Percentiles rank a stretch among this genome's conserved stretches.
phyloP scores from a whole-genome alignment of 2,888 invertebrate genomes.

The Tipula lateralis region DNA sequence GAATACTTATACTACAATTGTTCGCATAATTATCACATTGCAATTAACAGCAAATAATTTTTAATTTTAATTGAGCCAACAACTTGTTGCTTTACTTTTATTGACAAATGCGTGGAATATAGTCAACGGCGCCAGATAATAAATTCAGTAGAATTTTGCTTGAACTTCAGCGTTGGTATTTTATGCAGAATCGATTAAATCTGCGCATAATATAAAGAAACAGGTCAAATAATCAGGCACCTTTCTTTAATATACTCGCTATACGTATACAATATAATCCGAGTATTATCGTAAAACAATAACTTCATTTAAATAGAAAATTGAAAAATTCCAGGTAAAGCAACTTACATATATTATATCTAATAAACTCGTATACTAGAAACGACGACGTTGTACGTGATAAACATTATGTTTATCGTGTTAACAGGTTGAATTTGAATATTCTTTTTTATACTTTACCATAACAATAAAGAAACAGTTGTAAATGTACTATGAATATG shows the following conservation, averaged over 20 bases:
- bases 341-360: neutral
- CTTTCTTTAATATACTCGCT: neutral
- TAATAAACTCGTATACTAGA: neutral
- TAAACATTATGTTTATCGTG: constrained; percentile 19
- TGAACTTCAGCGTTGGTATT: neutral
- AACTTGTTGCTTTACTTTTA: neutral
- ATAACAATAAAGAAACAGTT: neutral
- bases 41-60: neutral
- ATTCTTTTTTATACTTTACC: neutral
- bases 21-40: neutral
- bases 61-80: constrained; percentile 43
- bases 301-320: constrained; percentile 11
- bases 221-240: neutral
- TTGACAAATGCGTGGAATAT: neutral
- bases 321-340: neutral
- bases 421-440: constrained; percentile 12
- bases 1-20: neutral
- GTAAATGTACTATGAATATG: neutral
- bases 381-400: neutral
- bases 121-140: neutral
- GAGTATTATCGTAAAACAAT: neutral
- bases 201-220: neutral
- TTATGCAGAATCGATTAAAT: constrained; percentile 8
- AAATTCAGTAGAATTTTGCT: neutral
- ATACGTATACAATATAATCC: neutral